A percentile compares a stretch with the other conserved stretches of the same genome.
These are phyloP conservation scores for Drosophila glabriapex DNA, from an alignment of 2,888 invertebrate genomes.

Conservation along the genomic window DNA sequence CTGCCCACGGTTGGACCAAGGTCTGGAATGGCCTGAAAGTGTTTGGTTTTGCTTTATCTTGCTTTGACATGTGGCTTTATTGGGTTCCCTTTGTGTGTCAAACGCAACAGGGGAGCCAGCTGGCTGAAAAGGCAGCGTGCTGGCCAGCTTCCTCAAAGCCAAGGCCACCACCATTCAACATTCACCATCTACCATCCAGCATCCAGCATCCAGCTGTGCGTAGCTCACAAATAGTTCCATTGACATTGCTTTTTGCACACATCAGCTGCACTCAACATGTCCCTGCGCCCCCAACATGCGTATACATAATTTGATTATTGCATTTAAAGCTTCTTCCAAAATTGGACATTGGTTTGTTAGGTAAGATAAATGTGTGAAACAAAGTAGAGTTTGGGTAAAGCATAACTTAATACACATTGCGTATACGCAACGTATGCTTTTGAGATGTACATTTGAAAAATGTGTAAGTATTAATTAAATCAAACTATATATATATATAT, in stretches of 20 bases:
- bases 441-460: neutral
- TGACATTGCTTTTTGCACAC: neutral
- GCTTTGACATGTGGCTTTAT: constrained; percentile 7
- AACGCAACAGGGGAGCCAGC: constrained; percentile 9
- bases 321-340: neutral
- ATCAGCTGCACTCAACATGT: neutral
- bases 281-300: neutral
- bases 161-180: neutral
- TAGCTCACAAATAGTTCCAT: neutral
- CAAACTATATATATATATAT: neutral
- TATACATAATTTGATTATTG: neutral
- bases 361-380: neutral
- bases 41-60: constrained; percentile 12
- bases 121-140: neutral
- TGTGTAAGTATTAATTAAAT: neutral
- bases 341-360: neutral
- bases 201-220: neutral
- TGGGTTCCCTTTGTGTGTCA: constrained; percentile 21
- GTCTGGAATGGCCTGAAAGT: constrained; percentile 17
- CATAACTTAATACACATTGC: neutral
- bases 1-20: neutral
- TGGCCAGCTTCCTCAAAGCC: constrained; percentile 5
- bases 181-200: too few species aligned
- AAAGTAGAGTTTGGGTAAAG: neutral
- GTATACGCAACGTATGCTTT: neutral